phyloP scores from a whole-genome alignment of 2,888 invertebrate species.

The Lutraria lutraria region DNA sequence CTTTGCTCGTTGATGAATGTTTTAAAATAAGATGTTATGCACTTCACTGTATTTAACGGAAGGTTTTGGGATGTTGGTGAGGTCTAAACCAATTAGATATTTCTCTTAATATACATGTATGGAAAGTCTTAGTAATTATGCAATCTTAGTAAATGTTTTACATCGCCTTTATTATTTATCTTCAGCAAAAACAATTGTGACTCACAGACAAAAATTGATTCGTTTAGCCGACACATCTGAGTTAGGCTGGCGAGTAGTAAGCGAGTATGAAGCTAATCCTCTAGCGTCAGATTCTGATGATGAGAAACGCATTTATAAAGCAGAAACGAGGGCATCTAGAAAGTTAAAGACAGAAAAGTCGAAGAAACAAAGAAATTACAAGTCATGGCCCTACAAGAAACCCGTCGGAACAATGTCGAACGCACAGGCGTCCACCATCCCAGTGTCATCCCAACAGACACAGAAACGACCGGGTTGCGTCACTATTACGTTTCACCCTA shows the following conservation, averaged over 20 bases:
- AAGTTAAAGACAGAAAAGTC: conserved; percentile 36
- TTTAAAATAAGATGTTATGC: background rate
- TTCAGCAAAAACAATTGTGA: conserved; percentile 23
- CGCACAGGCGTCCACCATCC: background rate
- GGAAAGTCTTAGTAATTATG: background rate
- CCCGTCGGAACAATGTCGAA: background rate
- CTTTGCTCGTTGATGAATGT: no score
- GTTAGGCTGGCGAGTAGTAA: conserved; percentile 37
- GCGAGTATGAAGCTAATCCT: conserved; percentile 47
- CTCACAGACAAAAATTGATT: conserved; percentile 32
- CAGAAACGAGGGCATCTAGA: conserved; percentile 27
- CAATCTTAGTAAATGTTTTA: background rate
- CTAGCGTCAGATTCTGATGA: conserved; percentile 45
- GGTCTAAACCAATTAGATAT: background rate
- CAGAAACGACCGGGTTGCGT: conserved; percentile 53
- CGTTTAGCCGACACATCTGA: conserved; percentile 40
- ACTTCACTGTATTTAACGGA: background rate
- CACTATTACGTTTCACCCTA: no score
- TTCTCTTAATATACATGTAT: background rate
- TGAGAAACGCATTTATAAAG: conserved; percentile 37
- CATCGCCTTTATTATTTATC: background rate
- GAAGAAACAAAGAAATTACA: background rate
- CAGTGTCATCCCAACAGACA: background rate
- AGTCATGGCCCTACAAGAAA: conserved; percentile 10
- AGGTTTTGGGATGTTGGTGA: background rate